Percentiles rank a stretch among this genome's conserved stretches.
phyloP scores from a whole-genome alignment of 2,113 vertebrate species.

The Candoia aspera region DNA sequence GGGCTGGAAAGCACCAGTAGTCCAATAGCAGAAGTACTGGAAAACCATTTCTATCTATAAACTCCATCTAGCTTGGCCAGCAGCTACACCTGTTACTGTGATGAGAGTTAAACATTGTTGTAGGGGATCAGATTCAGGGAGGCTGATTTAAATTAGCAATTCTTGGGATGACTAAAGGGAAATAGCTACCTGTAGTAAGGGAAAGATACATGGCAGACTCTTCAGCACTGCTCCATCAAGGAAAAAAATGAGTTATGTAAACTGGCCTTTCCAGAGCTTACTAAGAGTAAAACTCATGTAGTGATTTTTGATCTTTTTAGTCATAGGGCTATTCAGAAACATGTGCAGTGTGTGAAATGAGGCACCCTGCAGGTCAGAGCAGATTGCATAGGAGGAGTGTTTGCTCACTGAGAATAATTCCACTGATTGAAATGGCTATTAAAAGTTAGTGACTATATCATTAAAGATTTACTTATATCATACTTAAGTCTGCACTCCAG shows the following conservation, averaged over 20 bases:
- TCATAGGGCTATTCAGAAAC: not conserved
- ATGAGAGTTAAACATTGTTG: not conserved
- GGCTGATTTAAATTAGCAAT: not conserved
- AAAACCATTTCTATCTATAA: not conserved
- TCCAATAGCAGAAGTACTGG: not conserved
- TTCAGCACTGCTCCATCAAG: not conserved
- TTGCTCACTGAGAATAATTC: constrained; percentile 54
- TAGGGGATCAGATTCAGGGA: not conserved
- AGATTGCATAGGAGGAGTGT: constrained; percentile 20
- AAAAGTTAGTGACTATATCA: constrained; percentile 50
- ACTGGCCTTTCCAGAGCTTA: not conserved
- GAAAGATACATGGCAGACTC: not conserved
- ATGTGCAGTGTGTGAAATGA: not conserved
- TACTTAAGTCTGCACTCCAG: constrained; percentile 65
- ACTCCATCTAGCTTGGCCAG: not conserved
- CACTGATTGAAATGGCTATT: constrained; percentile 79
- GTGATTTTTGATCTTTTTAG: not conserved
- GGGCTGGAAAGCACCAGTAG: not conserved
- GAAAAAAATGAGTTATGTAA: not conserved
- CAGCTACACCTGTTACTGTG: not conserved
- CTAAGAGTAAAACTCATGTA: not conserved
- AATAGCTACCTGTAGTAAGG: not conserved
- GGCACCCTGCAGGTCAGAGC: not conserved
- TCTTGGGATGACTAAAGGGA: not conserved
- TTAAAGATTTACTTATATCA: constrained; percentile 67